Base-by-base conservation (phyloP, 2,888 invertebrate species). In the Latrodectus elegans region DNA sequence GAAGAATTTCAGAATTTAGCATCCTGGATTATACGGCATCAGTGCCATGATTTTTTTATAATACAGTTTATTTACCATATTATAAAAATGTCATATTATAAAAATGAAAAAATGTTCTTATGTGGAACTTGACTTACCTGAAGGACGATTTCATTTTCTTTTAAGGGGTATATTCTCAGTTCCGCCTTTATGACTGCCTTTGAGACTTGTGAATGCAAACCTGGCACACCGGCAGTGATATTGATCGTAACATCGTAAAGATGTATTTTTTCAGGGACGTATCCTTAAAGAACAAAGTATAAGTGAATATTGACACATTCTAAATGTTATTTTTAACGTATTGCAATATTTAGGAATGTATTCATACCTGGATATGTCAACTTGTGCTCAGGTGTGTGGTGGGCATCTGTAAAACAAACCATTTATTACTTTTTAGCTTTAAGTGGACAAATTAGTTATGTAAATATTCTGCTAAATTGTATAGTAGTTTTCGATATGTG, bases 321-420 rank as follows among this genome's bases (percentile, higher is more conserved):
- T 53, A 14, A 38, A 38, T 4, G 4, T 38, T 6, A 38, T 38
- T 38, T 38, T 38, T 38, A 38, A 4, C 38, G 38, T 38, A 3
- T 38, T 38, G 4, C 6, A 38, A 38, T 38, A 38, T 1, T 38
- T 38, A 38, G 38, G 38, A 38, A 38, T 6, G 38, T 38, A 38
- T 71, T 77, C 79, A 79, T 85, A 85, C 85, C 22, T 52, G 79
- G 85, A 52, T 72, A 79, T 51, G 55, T 65, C 22, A 85, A 74
- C 12, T 55, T 73, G 26, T 84, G 84, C n/a, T 77, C 53, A 3
- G 73, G 49, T 3, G 74, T 15, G 49, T 85, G 79, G 74, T 74
- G 60, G 38, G 85, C 85, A 26, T 80, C 85, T 85, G 77, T 51
- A 85, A 85, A 38, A n/a, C 14, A 78, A 77, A 75, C 8, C 3